These are phyloP conservation scores for Epistrophe eligans DNA, from an alignment of 2,888 invertebrate species.

Conservation along the genomic window DNA sequence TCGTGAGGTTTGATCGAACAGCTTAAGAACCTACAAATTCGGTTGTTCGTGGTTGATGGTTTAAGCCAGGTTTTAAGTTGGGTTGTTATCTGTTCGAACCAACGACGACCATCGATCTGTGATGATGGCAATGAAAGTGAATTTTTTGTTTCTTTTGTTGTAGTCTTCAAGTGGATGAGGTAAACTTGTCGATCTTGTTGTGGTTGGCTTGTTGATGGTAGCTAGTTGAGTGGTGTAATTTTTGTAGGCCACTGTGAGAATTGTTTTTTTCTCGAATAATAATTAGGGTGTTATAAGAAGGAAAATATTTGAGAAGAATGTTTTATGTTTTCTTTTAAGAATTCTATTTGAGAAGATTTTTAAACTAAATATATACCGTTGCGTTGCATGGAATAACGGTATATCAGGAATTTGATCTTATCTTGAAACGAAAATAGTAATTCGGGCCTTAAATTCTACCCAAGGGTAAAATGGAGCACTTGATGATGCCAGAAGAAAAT, in stretches of 20 bases:
- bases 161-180: not conserved
- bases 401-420: no score
- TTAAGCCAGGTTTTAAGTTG: conserved; percentile 59
- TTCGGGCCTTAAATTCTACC: no score
- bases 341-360: no score
- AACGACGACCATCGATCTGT: conserved; percentile 62
- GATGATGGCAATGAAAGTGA: conserved; percentile 71
- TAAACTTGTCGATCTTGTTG: conserved; percentile 69
- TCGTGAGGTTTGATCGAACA: conserved; percentile 76
- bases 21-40: conserved; percentile 50
- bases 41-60: conserved; percentile 43
- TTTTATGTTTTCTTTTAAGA: no score
- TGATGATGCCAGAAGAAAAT: no score
- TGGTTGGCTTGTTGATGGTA: conserved; percentile 47
- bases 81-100: conserved; percentile 68
- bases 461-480: no score
- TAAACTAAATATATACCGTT: no score
- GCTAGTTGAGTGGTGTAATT: not conserved
- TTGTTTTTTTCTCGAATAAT: conserved; percentile 2
- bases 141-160: conserved; percentile 9
- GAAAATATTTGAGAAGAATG: no score
- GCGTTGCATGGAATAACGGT: no score
- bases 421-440: no score
- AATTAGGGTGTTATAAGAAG: not conserved
- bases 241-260: conserved; percentile 47